Evolutionary conservation across 1,140 invertebrate genomes (phyloP).

Genomic region (Cotesia vestalis): DNA sequence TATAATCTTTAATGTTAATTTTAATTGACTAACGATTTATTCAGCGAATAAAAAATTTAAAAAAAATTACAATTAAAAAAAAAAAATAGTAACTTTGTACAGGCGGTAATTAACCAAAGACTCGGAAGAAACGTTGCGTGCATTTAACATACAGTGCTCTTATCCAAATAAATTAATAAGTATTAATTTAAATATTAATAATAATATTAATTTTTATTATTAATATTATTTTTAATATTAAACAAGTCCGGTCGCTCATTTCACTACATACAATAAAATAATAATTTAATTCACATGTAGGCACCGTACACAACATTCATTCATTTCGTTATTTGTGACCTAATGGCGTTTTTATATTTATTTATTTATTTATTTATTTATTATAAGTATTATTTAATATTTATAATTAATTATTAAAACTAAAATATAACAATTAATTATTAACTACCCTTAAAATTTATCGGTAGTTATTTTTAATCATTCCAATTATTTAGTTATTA

Average conservation of each 20-base stretch:
- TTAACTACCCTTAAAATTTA: constrained; percentile 57
- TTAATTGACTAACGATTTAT: no score
- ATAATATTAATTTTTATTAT: not conserved
- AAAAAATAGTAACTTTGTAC: constrained; percentile 55
- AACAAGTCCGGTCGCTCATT: not conserved
- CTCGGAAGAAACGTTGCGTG: constrained; percentile 55
- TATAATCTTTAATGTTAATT: not conserved
- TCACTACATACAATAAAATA: constrained; percentile 17
- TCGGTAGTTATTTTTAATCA: constrained; percentile 59
- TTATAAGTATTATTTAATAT: no score
- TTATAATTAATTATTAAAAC: constrained; percentile 44
- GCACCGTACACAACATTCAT: constrained; percentile 53
- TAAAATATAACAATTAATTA: constrained; percentile 61
- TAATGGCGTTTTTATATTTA: constrained; percentile 43
- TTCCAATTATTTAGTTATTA: constrained; percentile 55
- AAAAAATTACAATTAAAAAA: no score
- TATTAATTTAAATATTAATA: no score
- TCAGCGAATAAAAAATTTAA: no score
- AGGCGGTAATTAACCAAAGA: constrained; percentile 51
- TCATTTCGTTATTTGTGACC: constrained; percentile 46
- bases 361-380: no score
- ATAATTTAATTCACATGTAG: constrained; percentile 48
- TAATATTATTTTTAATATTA: constrained; percentile 36
- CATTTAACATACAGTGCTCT: constrained; percentile 58
- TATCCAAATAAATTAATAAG: constrained; percentile 23